These are phyloP conservation scores for Osmerus eperlanus DNA, from an alignment of 2,113 vertebrate genomes.

Conservation along the genomic window DNA sequence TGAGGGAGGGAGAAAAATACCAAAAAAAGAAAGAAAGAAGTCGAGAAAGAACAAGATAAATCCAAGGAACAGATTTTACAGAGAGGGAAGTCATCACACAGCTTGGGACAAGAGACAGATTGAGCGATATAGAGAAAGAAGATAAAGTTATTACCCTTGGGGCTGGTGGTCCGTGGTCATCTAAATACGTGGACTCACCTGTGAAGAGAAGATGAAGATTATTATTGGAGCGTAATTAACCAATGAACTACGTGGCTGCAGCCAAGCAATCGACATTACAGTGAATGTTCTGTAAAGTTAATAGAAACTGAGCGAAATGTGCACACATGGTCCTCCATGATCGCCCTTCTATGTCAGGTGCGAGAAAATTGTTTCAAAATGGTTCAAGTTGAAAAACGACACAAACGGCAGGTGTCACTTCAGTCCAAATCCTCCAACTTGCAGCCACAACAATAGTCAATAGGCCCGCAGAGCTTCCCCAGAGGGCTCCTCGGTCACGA, in stretches of 20 bases:
- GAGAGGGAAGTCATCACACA: no score
- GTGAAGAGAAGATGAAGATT: conserved; percentile 36
- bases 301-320: no score
- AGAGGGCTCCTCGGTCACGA: background rate
- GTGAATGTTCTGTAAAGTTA: no score
- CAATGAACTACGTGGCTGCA: no score
- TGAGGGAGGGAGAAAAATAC: background rate
- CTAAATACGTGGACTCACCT: conserved; percentile 94
- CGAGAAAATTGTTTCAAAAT: no score
- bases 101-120: background rate
- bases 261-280: no score
- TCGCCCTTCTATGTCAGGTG: no score
- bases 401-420: background rate
- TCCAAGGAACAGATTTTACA: no score
- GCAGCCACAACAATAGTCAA: background rate
- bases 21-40: background rate
- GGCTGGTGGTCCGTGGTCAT: conserved; percentile 86
- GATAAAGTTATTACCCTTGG: conserved; percentile 77
- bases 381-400: no score
- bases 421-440: background rate
- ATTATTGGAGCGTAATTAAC: no score
- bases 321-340: no score
- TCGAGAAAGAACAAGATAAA: background rate
- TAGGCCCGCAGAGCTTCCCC: background rate
- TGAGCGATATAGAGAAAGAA: background rate